Conservation (phyloP, 2,113 vertebrate genomes). For the Trinectes maculatus region DNA sequence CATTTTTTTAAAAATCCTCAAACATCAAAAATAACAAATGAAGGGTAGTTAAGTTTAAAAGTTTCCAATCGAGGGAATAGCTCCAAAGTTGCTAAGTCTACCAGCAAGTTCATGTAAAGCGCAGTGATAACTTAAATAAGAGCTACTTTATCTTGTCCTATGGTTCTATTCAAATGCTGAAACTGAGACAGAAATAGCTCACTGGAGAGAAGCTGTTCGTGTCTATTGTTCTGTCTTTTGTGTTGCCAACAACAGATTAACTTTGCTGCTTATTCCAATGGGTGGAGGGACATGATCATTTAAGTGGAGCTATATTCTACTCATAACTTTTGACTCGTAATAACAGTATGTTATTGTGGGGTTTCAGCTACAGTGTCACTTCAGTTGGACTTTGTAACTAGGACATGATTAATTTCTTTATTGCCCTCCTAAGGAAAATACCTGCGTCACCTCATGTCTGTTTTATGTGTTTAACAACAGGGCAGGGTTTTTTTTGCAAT, state of each 20-base stretch:
- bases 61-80: too few species aligned
- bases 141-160: too few species aligned
- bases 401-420: slow-evolving; percentile 22
- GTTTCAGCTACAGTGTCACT: slow-evolving; percentile 9
- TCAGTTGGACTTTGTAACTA: slow-evolving; percentile 46
- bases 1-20: too few species aligned
- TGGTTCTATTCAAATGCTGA: too few species aligned
- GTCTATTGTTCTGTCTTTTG: background rate
- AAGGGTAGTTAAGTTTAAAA: too few species aligned
- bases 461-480: slow-evolving; percentile 5
- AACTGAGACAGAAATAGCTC: too few species aligned
- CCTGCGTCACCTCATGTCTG: slow-evolving; percentile 13
- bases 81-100: too few species aligned
- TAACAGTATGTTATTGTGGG: slow-evolving; percentile 12
- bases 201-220: too few species aligned
- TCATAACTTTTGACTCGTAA: slow-evolving; percentile 19
- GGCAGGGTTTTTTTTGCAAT: too few species aligned
- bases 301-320: background rate
- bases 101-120: too few species aligned
- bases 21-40: too few species aligned
- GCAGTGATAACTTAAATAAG: too few species aligned
- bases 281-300: slow-evolving; percentile 3
- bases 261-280: background rate
- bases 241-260: background rate
- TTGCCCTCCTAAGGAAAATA: slow-evolving; percentile 4